Evolutionary conservation across 2,888 invertebrate genomes (phyloP).

Genomic region (Lithophane socia): DNA sequence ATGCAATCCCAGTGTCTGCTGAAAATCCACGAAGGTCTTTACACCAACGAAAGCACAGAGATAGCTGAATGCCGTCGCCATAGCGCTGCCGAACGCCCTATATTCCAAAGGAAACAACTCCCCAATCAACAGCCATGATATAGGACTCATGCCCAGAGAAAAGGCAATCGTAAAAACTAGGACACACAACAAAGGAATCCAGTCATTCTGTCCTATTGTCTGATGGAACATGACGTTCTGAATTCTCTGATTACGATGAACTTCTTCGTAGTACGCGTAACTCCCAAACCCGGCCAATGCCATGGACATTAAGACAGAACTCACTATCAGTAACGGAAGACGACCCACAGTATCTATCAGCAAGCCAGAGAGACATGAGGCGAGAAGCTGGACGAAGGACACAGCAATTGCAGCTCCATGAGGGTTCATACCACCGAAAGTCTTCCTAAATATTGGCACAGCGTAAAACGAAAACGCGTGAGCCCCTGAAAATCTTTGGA

Average conservation of each 20-base stretch:
- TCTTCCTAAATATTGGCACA: constrained; percentile 96
- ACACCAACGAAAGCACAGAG: constrained; percentile 96
- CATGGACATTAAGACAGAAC: constrained; percentile 95
- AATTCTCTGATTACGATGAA: constrained; percentile 90
- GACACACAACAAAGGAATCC: constrained; percentile 96
- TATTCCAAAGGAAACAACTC: constrained; percentile 96
- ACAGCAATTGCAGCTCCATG: constrained; percentile 96
- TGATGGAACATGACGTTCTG: constrained; percentile 89
- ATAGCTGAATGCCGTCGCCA: constrained; percentile 96
- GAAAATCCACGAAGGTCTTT: constrained; percentile 96
- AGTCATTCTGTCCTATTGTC: constrained; percentile 92
- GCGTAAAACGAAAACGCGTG: constrained; percentile 96
- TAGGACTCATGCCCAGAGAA: constrained; percentile 96
- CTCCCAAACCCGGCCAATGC: constrained; percentile 96
- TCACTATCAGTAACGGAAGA: constrained; percentile 95
- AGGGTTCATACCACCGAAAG: constrained; percentile 95
- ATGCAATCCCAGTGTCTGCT: constrained; percentile 93
- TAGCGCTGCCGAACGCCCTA: constrained; percentile 96
- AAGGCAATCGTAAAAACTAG: constrained; percentile 96
- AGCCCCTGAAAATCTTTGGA: constrained; percentile 95
- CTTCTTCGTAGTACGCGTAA: constrained; percentile 95
- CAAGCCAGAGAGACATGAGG: constrained; percentile 95
- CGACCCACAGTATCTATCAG: constrained; percentile 97
- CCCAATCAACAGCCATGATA: constrained; percentile 96
- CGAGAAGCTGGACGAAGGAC: constrained; percentile 95